Percentiles rank a stretch among this genome's conserved stretches.
Conservation (phyloP, 2,888 invertebrate species). For the Coenonympha glycerion region DNA sequence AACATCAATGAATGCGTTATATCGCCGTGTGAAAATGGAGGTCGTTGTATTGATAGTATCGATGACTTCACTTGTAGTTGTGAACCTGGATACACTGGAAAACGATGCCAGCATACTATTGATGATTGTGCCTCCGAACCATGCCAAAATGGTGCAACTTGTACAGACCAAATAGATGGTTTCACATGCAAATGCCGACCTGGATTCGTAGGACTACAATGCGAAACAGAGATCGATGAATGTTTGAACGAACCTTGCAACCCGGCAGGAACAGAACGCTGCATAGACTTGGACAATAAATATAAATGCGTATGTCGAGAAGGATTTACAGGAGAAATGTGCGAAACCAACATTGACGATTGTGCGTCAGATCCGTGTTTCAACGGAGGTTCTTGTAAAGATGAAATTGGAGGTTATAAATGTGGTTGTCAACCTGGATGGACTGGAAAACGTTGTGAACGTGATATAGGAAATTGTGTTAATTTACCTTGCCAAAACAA, state of each 20-base stretch:
- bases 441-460: slow-evolving; percentile 90
- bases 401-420: slow-evolving; percentile 88
- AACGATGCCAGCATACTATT: slow-evolving; percentile 92
- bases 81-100: slow-evolving; percentile 95
- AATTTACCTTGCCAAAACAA: slow-evolving; percentile 94
- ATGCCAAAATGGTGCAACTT: slow-evolving; percentile 94
- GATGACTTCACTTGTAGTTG: slow-evolving; percentile 91
- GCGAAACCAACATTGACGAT: slow-evolving; percentile 91
- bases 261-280: slow-evolving; percentile 91
- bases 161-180: slow-evolving; percentile 90
- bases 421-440: slow-evolving; percentile 91
- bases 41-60: slow-evolving; percentile 91
- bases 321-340: slow-evolving; percentile 89
- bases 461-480: slow-evolving; percentile 90
- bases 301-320: slow-evolving; percentile 91
- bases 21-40: slow-evolving; percentile 93
- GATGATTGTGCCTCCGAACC: slow-evolving; percentile 93
- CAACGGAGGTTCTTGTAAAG: slow-evolving; percentile 91
- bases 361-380: slow-evolving; percentile 89
- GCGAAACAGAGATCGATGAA: slow-evolving; percentile 95
- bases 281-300: slow-evolving; percentile 91
- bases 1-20: slow-evolving; percentile 94
- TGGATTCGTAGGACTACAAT: slow-evolving; percentile 93
- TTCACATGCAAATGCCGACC: slow-evolving; percentile 95
- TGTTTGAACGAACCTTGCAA: slow-evolving; percentile 94